Percentiles rank a stretch among this genome's conserved stretches.
phyloP scores from a whole-genome alignment of 2,113 vertebrate species.

The Octodon degus region DNA sequence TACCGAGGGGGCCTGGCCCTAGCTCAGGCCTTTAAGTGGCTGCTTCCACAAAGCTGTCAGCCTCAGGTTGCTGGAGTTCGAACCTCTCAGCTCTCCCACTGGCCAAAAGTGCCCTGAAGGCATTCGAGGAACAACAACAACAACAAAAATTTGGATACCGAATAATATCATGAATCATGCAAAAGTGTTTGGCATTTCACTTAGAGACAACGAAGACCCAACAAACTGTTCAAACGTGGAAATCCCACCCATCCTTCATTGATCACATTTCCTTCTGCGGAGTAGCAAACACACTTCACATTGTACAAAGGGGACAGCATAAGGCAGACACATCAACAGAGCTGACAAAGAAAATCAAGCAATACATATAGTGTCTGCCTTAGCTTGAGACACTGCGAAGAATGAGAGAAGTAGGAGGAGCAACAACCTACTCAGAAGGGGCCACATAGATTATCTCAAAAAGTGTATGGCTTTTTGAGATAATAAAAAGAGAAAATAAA shows the following conservation, averaged over 20 bases:
- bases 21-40: no score
- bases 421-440: not conserved
- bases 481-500: not conserved
- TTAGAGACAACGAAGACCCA: not conserved
- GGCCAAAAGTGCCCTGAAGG: no score
- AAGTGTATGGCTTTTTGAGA: rapidly evolving
- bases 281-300: not conserved
- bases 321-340: not conserved
- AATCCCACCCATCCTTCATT: not conserved
- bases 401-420: not conserved
- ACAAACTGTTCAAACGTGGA: not conserved
- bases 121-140: no score
- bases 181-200: not conserved
- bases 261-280: not conserved
- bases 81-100: no score
- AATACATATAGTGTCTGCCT: not conserved
- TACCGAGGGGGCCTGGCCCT: no score
- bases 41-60: no score
- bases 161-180: not conserved
- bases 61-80: no score
- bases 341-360: not conserved
- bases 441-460: not conserved
- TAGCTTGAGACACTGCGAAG: not conserved
- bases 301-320: rapidly evolving
- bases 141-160: no score